A percentile compares a stretch with the other conserved stretches of the same genome.
These are phyloP conservation scores for Argentina silus DNA, from an alignment of 2,797 vertebrate genomes.

Conservation along the genomic window DNA sequence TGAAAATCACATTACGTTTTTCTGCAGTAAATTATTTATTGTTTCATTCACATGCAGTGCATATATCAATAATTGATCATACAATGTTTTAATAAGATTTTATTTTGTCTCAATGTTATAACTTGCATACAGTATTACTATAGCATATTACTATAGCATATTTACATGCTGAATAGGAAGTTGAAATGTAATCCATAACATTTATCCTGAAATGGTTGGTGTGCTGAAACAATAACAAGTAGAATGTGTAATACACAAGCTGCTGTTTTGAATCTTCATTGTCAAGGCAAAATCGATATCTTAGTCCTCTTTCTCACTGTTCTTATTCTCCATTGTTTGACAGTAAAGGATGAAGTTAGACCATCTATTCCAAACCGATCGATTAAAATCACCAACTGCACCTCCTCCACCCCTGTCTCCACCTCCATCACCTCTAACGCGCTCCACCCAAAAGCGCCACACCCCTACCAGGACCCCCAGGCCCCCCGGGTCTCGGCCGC, in stretches of 20 bases:
- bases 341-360: constrained; percentile 92
- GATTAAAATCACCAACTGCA: constrained; percentile 82
- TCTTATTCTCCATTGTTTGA: constrained; percentile 84
- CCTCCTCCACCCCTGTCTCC: constrained; percentile 47
- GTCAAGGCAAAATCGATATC: not conserved
- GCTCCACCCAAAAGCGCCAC: constrained; percentile 74
- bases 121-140: constrained; percentile 4
- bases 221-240: constrained; percentile 2
- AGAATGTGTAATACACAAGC: not conserved
- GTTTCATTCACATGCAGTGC: constrained; percentile 24
- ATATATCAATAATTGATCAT: constrained; percentile 9
- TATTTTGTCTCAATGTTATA: constrained; percentile 25
- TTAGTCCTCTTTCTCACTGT: constrained; percentile 56
- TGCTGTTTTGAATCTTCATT: constrained; percentile 1
- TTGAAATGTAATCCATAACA: constrained; percentile 3
- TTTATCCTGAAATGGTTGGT: constrained; percentile 17
- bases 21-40: constrained; percentile 37
- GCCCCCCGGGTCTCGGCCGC: constrained; percentile 63
- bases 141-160: constrained; percentile 7
- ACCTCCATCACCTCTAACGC: constrained; percentile 63
- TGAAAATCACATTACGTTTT: constrained; percentile 37
- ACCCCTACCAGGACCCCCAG: constrained; percentile 71
- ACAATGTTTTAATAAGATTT: constrained; percentile 6
- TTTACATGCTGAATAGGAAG: constrained; percentile 9
- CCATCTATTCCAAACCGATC: constrained; percentile 83